Percentiles rank a stretch among this genome's conserved stretches.
phyloP scores from a whole-genome alignment of 2,113 vertebrate species.

The Glaucomys volans region DNA sequence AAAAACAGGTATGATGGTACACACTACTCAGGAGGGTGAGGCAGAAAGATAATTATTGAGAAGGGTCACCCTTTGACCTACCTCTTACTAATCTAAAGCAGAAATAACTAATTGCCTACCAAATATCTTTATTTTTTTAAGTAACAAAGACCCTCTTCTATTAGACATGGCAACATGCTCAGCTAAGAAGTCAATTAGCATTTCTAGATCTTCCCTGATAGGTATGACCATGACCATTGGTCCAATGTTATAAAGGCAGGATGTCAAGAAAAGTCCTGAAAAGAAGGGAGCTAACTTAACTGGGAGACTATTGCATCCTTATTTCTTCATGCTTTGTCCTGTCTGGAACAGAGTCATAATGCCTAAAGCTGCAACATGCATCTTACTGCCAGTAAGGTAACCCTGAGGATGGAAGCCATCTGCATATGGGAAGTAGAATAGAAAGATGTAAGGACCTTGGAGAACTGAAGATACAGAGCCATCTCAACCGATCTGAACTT shows the following conservation, averaged over 20 bases:
- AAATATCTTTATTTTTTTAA: slow-evolving; percentile 13
- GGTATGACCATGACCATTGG: neutral
- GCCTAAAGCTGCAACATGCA: neutral
- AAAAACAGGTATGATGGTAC: neutral
- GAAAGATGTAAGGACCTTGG: neutral
- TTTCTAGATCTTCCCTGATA: neutral
- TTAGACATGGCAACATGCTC: neutral
- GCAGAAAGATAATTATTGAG: neutral
- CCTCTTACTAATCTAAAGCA: slow-evolving; percentile 4
- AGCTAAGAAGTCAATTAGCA: neutral
- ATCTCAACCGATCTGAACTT: neutral
- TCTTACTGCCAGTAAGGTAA: neutral
- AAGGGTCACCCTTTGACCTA: neutral
- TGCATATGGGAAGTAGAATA: neutral
- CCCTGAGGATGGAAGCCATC: slow-evolving; percentile 2
- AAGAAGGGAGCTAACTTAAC: neutral
- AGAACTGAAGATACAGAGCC: neutral
- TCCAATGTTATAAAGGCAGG: neutral
- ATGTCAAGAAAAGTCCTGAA: slow-evolving; percentile 32
- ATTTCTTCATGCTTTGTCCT: slow-evolving; percentile 27
- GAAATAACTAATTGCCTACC: neutral
- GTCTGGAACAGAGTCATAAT: slow-evolving; percentile 25
- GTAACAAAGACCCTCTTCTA: slow-evolving; percentile 13
- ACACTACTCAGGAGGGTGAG: neutral
- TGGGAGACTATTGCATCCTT: neutral